Percentiles rank a stretch among this genome's conserved stretches.
Evolutionary conservation across 2,888 invertebrate genomes (phyloP).

Genomic region (Lathronympha strigana): DNA sequence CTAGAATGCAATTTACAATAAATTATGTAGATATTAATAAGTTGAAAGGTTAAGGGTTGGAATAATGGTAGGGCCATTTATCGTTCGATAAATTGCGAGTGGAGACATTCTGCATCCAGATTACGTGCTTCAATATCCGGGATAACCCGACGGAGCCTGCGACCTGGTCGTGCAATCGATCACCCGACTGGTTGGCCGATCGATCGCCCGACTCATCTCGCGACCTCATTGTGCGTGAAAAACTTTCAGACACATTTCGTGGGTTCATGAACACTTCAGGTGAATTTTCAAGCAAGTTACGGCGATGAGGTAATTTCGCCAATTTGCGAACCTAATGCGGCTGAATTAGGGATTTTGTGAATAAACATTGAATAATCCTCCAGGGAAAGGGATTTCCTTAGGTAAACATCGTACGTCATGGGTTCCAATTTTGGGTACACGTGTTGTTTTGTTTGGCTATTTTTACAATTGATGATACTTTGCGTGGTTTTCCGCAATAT

Average conservation of each 20-base stretch:
- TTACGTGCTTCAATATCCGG: conserved; percentile 84
- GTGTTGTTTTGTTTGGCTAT: conserved; percentile 14
- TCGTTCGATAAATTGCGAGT: conserved; percentile 81
- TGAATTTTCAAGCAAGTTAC: conserved; percentile 52
- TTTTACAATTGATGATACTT: background rate
- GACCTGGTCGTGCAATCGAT: conserved; percentile 39
- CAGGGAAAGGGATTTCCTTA: conserved; percentile 32
- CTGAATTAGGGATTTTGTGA: conserved; percentile 39
- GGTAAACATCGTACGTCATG: conserved; percentile 33
- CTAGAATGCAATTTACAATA: conserved; percentile 83
- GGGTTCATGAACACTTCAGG: conserved; percentile 52
- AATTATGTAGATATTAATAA: conserved; percentile 84
- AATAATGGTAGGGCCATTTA: conserved; percentile 79
- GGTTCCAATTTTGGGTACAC: conserved; percentile 23
- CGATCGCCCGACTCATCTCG: conserved; percentile 43
- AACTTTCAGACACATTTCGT: conserved; percentile 55
- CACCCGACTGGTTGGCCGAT: conserved; percentile 47
- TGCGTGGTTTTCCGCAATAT: background rate
- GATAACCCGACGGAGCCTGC: conserved; percentile 58
- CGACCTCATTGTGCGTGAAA: conserved; percentile 56
- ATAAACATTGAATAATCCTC: conserved; percentile 42
- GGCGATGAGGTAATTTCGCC: conserved; percentile 54
- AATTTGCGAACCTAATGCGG: conserved; percentile 53
- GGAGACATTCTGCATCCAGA: conserved; percentile 80
- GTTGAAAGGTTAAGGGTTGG: conserved; percentile 81